These are phyloP conservation scores for Archegozetes longisetosus DNA, from an alignment of 1,140 invertebrate species.

Conservation along the genomic window DNA sequence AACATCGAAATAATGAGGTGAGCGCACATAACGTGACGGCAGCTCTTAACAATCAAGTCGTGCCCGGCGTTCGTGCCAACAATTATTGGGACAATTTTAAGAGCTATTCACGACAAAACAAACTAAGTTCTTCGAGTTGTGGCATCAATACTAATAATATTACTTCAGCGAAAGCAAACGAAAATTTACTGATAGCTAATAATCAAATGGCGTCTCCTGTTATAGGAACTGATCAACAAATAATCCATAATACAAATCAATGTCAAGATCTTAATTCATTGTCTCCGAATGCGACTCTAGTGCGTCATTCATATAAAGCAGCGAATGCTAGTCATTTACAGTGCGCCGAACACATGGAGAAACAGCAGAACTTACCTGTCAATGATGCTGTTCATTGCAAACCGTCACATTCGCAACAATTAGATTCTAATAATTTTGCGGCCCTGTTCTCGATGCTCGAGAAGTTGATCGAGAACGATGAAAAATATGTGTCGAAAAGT, in stretches of 20 bases:
- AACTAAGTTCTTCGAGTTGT: slow-evolving; percentile 42
- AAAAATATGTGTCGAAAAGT: background rate
- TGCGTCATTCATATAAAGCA: background rate
- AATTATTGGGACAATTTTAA: slow-evolving; percentile 80
- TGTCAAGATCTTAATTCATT: too few species aligned
- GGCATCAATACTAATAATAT: background rate
- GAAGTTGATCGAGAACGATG: background rate
- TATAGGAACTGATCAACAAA: background rate
- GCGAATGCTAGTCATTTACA: background rate
- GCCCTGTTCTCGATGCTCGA: background rate
- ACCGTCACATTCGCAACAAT: background rate
- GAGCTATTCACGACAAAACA: slow-evolving; percentile 68
- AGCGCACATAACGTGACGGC: background rate
- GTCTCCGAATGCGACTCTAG: background rate
- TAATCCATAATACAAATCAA: background rate
- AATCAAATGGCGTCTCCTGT: background rate
- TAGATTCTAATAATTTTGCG: background rate
- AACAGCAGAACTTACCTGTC: background rate
- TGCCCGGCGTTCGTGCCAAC: slow-evolving; percentile 65
- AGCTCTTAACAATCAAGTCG: slow-evolving; percentile 35
- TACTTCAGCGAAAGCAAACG: background rate
- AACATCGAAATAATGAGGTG: background rate
- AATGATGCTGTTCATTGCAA: background rate
- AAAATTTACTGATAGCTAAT: background rate
- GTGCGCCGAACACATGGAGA: background rate